Conservation (phyloP, 2,113 vertebrate species). For the Paedocypris sp. region DNA sequence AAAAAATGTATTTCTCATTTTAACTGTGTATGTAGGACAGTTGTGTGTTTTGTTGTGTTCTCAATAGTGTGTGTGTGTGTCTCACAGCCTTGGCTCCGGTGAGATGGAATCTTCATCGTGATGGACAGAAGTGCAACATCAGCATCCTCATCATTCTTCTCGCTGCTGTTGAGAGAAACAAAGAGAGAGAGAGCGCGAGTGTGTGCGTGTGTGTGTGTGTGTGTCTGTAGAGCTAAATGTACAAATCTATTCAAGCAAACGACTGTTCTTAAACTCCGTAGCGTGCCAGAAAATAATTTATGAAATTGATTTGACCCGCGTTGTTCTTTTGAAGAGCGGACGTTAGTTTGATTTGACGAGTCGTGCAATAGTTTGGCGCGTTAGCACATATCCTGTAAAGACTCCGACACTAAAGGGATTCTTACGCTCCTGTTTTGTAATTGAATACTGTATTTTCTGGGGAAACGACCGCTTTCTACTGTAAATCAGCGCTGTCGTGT, state of each 20-base stretch:
- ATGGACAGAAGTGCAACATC: slow-evolving; percentile 6
- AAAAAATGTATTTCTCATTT: no score
- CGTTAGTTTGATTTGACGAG: slow-evolving; percentile 49
- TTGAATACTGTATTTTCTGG: slow-evolving; percentile 60
- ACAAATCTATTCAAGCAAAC: slow-evolving; percentile 44
- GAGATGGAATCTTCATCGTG: slow-evolving; percentile 16
- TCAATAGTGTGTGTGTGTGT: slow-evolving; percentile 17
- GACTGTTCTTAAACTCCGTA: slow-evolving; percentile 41
- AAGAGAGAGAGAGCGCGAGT: neutral
- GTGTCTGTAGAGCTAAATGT: slow-evolving; percentile 23
- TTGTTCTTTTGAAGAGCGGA: slow-evolving; percentile 41
- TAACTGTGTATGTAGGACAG: neutral
- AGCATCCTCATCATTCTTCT: slow-evolving; percentile 32
- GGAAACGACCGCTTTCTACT: slow-evolving; percentile 56
- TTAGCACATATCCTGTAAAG: slow-evolving; percentile 47
- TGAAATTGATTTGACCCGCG: slow-evolving; percentile 30
- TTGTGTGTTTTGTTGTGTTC: neutral
- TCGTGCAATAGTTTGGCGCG: slow-evolving; percentile 81
- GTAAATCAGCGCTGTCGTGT: slow-evolving; percentile 75
- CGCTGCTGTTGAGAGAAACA: slow-evolving; percentile 46
- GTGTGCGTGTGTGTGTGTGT: neutral
- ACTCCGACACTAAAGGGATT: slow-evolving; percentile 68
- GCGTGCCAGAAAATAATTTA: slow-evolving; percentile 38
- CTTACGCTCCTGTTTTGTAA: slow-evolving; percentile 66
- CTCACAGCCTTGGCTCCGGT: slow-evolving; percentile 58